phyloP scores from a whole-genome alignment of 92 coral and sea anemone species.

The Epizoanthus stellaris region DNA sequence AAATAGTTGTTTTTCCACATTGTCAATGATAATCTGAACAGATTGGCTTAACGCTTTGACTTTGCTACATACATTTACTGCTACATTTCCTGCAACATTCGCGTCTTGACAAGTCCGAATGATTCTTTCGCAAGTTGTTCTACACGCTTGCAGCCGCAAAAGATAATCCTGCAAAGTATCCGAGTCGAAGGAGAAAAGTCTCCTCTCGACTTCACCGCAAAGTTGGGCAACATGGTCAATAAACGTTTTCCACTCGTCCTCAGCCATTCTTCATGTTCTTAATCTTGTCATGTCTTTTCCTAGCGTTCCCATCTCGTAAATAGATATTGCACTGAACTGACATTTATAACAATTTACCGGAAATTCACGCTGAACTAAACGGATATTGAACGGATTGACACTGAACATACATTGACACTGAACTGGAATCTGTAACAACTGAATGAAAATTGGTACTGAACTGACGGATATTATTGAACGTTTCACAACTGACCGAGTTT shows the following conservation, averaged over 20 bases:
- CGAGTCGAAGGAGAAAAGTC: background rate
- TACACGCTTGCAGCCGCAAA: constrained; percentile 27
- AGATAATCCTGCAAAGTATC: constrained; percentile 40
- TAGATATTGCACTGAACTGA: too few relatives aligned
- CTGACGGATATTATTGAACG: too few relatives aligned
- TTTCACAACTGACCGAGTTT: too few relatives aligned
- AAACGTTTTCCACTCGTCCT: constrained; percentile 6
- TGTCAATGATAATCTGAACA: constrained; percentile 36
- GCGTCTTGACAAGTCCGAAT: constrained; percentile 15
- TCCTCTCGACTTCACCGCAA: constrained; percentile 43
- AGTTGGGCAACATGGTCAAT: constrained; percentile 20
- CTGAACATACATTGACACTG: too few relatives aligned
- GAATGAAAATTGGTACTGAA: too few relatives aligned
- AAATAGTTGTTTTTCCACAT: constrained; percentile 18
- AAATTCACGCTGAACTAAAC: too few relatives aligned
- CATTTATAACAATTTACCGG: too few relatives aligned
- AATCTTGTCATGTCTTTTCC: background rate
- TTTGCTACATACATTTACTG: constrained; percentile 16
- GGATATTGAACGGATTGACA: too few relatives aligned
- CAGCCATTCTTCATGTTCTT: background rate
- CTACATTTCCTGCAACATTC: constrained; percentile 29
- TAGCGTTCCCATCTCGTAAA: too few relatives aligned
- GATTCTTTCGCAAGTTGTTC: constrained; percentile 49
- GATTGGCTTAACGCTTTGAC: constrained; percentile 41
- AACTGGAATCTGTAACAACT: too few relatives aligned